phyloP scores from a whole-genome alignment of 2,888 invertebrate species.

The Thymelicus lineola region DNA sequence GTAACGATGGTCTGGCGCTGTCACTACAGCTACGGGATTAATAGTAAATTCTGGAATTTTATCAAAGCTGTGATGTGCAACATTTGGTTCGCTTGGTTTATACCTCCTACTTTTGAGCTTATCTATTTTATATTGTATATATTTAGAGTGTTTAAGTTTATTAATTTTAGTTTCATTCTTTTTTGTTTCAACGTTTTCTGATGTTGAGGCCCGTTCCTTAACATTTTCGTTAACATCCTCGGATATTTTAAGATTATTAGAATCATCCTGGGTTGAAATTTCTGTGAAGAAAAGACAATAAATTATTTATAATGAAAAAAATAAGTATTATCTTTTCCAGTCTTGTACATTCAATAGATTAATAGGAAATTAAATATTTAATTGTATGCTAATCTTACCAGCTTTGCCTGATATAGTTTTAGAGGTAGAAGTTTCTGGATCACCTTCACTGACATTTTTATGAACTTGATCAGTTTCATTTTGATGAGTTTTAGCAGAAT shows the following conservation, averaged over 20 bases:
- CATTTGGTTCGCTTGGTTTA: slow-evolving; percentile 45
- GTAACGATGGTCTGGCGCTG: slow-evolving; percentile 59
- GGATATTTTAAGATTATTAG: not conserved
- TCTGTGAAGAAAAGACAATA: not conserved
- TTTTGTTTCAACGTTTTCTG: slow-evolving; percentile 9
- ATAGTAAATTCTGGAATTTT: slow-evolving; percentile 62
- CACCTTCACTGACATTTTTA: not conserved
- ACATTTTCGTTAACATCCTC: not conserved
- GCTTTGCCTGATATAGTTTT: not conserved
- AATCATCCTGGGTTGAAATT: not conserved
- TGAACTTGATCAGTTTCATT: not conserved
- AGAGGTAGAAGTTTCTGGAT: not conserved
- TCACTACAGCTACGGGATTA: slow-evolving; percentile 55
- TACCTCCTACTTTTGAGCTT: slow-evolving; percentile 53
- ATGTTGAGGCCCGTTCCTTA: not conserved
- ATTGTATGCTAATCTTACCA: not conserved
- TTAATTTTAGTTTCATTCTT: not conserved
- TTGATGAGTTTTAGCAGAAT: too few species aligned
- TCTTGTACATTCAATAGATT: too few species aligned
- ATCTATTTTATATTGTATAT: slow-evolving; percentile 49
- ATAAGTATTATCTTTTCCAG: too few species aligned
- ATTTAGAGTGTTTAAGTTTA: slow-evolving; percentile 23
- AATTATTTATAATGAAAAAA: not conserved
- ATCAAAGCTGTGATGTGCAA: slow-evolving; percentile 54
- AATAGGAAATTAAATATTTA: too few species aligned